A percentile compares a stretch with the other conserved stretches of the same genome.
Conservation (phyloP, 37 sponge, comb jelly and placozoan species). For the Aplysina aerophoba region DNA sequence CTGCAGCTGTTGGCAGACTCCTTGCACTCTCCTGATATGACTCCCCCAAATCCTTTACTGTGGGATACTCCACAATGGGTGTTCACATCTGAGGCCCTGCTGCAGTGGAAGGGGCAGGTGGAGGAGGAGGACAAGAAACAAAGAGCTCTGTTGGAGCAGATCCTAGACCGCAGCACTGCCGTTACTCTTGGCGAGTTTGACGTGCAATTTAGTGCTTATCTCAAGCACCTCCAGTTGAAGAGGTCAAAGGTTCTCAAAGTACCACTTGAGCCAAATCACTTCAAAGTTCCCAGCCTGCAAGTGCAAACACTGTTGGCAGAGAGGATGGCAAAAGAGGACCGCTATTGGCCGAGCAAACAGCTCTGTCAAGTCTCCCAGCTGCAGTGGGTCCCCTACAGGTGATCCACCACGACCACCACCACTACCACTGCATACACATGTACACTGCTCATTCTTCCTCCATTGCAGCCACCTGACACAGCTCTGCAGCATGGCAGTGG, state of each 20-base stretch:
- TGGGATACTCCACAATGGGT: constrained; percentile 16
- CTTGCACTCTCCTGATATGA: too few species aligned
- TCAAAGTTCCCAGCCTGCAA: background rate
- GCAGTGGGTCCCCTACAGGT: constrained; percentile 24
- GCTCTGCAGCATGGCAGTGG: background rate
- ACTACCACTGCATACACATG: too few species aligned
- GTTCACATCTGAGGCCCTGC: background rate
- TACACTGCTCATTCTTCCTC: too few species aligned
- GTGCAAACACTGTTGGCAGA: background rate
- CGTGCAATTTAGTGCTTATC: too few species aligned
- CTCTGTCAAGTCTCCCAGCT: background rate
- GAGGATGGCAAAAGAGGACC: constrained; percentile 4
- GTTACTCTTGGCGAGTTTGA: too few species aligned
- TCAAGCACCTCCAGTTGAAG: too few species aligned
- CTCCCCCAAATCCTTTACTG: background rate
- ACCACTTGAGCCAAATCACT: too few species aligned
- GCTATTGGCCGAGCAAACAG: constrained; percentile 21
- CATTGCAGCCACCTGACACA: constrained; percentile 1
- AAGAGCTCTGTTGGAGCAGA: background rate
- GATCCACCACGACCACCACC: background rate
- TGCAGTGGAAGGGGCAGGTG: background rate
- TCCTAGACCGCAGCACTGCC: too few species aligned
- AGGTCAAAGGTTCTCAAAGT: too few species aligned
- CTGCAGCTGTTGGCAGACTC: too few species aligned
- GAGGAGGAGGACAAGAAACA: background rate